Percentiles rank a stretch among this genome's conserved stretches.
Conservation (phyloP, 2,888 invertebrate species). For the Myopa testacea region DNA sequence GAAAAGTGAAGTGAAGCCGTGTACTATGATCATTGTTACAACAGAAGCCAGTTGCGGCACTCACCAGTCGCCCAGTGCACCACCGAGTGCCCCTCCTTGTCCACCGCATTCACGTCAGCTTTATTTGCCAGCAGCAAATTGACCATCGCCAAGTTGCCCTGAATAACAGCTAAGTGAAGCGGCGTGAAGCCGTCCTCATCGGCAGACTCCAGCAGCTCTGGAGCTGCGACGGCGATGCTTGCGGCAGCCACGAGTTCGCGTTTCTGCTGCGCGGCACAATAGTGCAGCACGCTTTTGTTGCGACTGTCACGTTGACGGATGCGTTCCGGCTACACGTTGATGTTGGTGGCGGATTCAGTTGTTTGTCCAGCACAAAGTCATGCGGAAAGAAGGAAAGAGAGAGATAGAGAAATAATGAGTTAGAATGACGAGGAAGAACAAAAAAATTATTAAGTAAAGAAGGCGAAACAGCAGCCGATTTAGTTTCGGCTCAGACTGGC, state of each 20-base stretch:
- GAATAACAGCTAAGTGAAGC: constrained; percentile 94
- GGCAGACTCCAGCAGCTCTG: constrained; percentile 84
- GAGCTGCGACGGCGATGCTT: constrained; percentile 87
- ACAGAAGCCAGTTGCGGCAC: constrained; percentile 21
- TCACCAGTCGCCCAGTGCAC: constrained; percentile 98
- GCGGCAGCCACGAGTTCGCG: constrained; percentile 74
- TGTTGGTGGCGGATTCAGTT: neutral
- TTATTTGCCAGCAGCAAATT: constrained; percentile 88
- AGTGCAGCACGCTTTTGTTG: constrained; percentile 90
- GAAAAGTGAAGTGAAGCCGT: neutral
- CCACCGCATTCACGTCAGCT: constrained; percentile 89
- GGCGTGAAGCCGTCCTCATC: constrained; percentile 97
- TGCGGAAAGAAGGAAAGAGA: neutral
- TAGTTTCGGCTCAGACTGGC: too few species aligned
- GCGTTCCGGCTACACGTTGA: constrained; percentile 70
- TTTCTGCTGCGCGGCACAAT: constrained; percentile 75
- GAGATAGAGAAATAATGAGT: neutral
- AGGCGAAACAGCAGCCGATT: too few species aligned
- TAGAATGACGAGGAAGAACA: too few species aligned
- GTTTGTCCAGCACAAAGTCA: neutral
- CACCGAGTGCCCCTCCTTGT: constrained; percentile 94
- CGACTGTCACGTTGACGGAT: constrained; percentile 83
- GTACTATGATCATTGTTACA: neutral
- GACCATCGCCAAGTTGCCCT: constrained; percentile 88
- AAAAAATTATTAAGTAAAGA: too few species aligned